phyloP scores from a whole-genome alignment of 2,113 vertebrate species.

The Nyctibius bracteatus region DNA sequence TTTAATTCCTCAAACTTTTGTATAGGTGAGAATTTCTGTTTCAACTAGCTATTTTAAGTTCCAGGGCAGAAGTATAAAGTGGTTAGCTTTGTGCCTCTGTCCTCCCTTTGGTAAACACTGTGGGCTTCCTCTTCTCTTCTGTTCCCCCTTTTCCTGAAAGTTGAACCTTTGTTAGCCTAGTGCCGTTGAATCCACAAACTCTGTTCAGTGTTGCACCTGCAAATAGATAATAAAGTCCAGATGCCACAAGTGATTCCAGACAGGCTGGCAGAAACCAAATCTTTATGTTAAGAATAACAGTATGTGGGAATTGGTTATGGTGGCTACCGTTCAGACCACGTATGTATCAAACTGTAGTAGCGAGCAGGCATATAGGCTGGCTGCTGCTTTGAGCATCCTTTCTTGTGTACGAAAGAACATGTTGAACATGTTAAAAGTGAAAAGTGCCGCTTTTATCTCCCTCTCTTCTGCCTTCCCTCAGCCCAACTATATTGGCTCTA shows the following conservation, averaged over 20 bases:
- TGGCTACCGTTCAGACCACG: rapidly evolving
- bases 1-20: neutral
- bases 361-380: neutral
- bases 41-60: neutral
- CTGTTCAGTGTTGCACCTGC: neutral
- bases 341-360: neutral
- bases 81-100: rapidly evolving
- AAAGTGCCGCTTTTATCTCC: neutral
- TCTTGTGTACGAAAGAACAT: neutral
- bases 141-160: neutral
- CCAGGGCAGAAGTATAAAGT: neutral
- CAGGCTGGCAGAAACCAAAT: neutral
- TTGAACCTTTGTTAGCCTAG: neutral
- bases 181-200: neutral
- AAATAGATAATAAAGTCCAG: neutral
- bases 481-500: neutral
- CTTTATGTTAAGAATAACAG: neutral
- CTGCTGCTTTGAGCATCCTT: neutral
- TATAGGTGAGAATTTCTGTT: neutral
- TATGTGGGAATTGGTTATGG: neutral
- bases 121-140: neutral
- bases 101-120: neutral
- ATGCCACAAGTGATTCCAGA: neutral
- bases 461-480: neutral
- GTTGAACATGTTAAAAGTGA: neutral